Percentiles rank a stretch among this genome's conserved stretches.
Evolutionary conservation across 2,888 invertebrate genomes (phyloP).

Genomic region (Tryphoninae sp.): DNA sequence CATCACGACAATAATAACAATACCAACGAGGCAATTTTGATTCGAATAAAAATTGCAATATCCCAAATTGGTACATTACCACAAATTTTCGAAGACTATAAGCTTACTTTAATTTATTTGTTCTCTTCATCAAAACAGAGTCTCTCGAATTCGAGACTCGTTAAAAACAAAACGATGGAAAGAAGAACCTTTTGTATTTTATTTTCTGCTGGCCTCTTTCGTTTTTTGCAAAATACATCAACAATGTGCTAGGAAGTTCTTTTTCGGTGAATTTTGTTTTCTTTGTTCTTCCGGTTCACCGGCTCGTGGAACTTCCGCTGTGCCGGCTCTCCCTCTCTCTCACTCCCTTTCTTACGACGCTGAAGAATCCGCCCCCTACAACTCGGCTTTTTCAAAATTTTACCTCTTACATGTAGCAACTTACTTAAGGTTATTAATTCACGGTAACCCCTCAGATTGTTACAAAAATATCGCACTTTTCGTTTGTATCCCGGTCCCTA

Average conservation of each 20-base stretch:
- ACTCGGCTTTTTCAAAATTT: not conserved
- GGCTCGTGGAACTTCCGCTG: not conserved
- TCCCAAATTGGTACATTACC: conserved; percentile 27
- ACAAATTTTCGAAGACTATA: conserved; percentile 12
- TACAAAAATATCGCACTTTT: not conserved
- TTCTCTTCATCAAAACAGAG: not conserved
- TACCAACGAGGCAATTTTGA: conserved; percentile 18
- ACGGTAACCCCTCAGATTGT: not conserved
- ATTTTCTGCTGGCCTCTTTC: not conserved
- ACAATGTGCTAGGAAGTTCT: not conserved
- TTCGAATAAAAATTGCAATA: conserved; percentile 28
- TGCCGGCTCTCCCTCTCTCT: conserved; percentile 18
- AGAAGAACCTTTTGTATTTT: not conserved
- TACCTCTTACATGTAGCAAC: not conserved
- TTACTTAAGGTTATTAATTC: not conserved
- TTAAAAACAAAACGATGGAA: not conserved
- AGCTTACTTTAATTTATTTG: not conserved
- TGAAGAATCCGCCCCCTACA: conserved; percentile 16
- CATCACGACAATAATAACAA: conserved; percentile 19
- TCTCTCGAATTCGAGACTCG: no score
- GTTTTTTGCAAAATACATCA: not conserved
- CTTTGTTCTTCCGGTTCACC: not conserved
- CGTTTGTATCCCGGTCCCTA: conserved; percentile 27
- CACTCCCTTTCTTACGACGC: not conserved
- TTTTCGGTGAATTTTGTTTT: not conserved